These are phyloP conservation scores for Cyanoliseus patagonus DNA, from an alignment of 2,113 vertebrate genomes.

Conservation along the genomic window DNA sequence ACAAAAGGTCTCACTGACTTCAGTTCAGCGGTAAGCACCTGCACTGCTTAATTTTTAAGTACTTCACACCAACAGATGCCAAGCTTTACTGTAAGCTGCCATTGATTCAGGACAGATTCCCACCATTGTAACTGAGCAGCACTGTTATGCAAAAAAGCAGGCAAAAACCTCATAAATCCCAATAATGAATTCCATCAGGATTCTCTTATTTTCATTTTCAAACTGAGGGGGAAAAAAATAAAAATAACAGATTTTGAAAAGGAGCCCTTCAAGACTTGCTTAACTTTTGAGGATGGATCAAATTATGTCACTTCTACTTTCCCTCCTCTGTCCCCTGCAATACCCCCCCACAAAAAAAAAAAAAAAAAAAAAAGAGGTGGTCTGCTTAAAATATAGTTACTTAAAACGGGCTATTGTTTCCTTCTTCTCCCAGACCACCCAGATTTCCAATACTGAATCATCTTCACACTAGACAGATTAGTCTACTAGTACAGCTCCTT, in stretches of 20 bases:
- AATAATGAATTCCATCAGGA: not conserved
- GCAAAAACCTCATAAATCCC: not conserved
- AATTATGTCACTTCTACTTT: not conserved
- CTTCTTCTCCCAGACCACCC: slow-evolving; percentile 47
- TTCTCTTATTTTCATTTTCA: not conserved
- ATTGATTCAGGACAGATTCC: not conserved
- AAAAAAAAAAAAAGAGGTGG: not conserved
- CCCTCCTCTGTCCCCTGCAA: too few relatives aligned
- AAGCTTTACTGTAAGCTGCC: not conserved
- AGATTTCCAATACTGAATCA: slow-evolving; percentile 1
- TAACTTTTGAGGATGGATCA: not conserved
- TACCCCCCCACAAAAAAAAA: not conserved
- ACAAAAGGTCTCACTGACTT: not conserved
- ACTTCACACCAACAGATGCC: not conserved
- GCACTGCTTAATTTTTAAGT: not conserved
- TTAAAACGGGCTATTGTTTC: slow-evolving; percentile 11
- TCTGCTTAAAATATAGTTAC: not conserved
- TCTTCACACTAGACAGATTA: not conserved
- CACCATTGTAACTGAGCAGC: not conserved
- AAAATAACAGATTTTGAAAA: not conserved
- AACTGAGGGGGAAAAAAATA: accelerated
- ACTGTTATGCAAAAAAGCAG: not conserved
- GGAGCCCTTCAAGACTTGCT: not conserved
- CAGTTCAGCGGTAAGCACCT: not conserved
- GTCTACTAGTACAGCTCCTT: not conserved